Conservation (phyloP, 2,797 vertebrate species). For the Hydrophis major region DNA sequence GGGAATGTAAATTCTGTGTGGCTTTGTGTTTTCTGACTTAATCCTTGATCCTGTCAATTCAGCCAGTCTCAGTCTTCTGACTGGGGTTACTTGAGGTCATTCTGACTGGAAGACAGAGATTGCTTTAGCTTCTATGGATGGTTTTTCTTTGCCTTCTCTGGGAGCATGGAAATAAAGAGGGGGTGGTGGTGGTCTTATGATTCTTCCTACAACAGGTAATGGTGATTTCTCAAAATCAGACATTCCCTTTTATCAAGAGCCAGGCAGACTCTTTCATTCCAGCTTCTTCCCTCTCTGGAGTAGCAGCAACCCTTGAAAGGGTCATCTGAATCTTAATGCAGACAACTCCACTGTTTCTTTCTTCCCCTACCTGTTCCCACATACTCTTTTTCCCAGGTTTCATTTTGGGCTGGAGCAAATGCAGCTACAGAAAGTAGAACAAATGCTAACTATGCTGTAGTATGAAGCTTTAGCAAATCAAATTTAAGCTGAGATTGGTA, state of each 20-base stretch:
- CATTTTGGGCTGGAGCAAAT: not conserved
- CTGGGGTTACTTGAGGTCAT: too few relatives aligned
- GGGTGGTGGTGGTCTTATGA: too few relatives aligned
- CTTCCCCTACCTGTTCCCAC: conserved; percentile 15
- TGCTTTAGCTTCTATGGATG: too few relatives aligned
- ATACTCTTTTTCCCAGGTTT: conserved; percentile 27
- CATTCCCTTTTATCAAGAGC: conserved; percentile 56
- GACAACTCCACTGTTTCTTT: conserved; percentile 10
- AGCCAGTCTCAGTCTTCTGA: too few relatives aligned
- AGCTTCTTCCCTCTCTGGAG: conserved; percentile 56
- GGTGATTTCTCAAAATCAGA: conserved; percentile 49
- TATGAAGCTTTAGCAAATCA: not conserved
- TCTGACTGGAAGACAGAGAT: too few relatives aligned
- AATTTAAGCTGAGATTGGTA: conserved; percentile 7
- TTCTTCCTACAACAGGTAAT: conserved; percentile 5
- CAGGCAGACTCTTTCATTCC: conserved; percentile 57
- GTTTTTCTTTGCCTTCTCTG: too few relatives aligned
- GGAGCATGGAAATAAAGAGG: too few relatives aligned
- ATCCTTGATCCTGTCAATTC: too few relatives aligned
- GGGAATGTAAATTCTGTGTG: too few relatives aligned
- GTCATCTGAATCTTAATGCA: conserved; percentile 27
- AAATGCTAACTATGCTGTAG: conserved; percentile 17
- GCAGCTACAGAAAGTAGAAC: not conserved
- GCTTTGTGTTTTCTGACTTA: too few relatives aligned
- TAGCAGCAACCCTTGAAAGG: conserved; percentile 38